Evolutionary conservation across 1,140 invertebrate species (phyloP).

Genomic region (Geopemphigus sp.): DNA sequence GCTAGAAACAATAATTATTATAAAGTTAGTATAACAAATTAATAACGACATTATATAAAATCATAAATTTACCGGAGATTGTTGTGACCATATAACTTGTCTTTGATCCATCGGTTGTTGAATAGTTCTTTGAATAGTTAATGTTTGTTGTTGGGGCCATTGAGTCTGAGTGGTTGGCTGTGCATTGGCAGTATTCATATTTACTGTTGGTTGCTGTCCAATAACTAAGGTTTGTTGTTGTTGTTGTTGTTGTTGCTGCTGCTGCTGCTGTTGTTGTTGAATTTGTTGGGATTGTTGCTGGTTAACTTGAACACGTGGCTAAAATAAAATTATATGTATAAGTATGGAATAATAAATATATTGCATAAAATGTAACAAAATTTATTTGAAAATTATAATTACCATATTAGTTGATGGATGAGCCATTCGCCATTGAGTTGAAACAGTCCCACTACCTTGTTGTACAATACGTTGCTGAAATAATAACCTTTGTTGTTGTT

Average conservation of each 20-base stretch:
- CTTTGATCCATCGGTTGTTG: constrained; percentile 52
- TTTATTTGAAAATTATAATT: background rate
- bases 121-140: constrained; percentile 53
- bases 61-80: constrained; percentile 29
- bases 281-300: constrained; percentile 50
- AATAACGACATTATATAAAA: background rate
- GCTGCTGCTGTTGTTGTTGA: constrained; percentile 48
- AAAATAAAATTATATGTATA: background rate
- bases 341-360: background rate
- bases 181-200: constrained; percentile 51
- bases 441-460: constrained; percentile 46
- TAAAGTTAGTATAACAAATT: background rate
- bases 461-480: constrained; percentile 50
- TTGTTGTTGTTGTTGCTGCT: constrained; percentile 47
- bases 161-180: constrained; percentile 54
- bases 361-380: background rate
- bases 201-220: constrained; percentile 39
- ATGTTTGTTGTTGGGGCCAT: constrained; percentile 55
- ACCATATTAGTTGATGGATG: constrained; percentile 42
- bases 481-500: constrained; percentile 46
- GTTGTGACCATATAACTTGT: constrained; percentile 51
- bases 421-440: constrained; percentile 48
- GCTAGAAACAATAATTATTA: constrained; percentile 9
- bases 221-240: constrained; percentile 45
- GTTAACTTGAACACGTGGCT: constrained; percentile 48